Base-by-base conservation (phyloP, 2,888 invertebrate species). In the Dryobota labecula region DNA sequence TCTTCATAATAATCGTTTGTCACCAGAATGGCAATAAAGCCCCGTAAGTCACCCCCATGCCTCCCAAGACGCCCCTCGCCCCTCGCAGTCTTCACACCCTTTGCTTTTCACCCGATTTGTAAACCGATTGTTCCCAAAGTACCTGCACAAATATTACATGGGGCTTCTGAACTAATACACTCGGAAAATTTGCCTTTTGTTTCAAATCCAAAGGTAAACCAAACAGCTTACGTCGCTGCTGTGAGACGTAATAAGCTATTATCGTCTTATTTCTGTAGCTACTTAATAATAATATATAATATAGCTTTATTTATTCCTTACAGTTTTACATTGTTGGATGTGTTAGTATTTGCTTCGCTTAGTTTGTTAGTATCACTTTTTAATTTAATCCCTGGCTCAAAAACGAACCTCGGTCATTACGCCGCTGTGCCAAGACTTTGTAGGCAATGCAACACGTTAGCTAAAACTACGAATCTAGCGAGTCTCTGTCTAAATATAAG, bases 1-100 rank as follows among this genome's bases (percentile, higher is more conserved):
- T 90, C 90, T 90, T 89, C 90, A 89, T 90, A 89, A 90, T 88
- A 90, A 90, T 89, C 89, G 89, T 90, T 91, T 91, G 90, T 91
- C 91, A 90, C 88, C 84, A 83, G 88, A 83, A 86, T 86, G 87
- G 90, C 90, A 89, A 90, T 90, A 89, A 90, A 90, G 87, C 86
- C 84, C 81, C 82, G 85, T 84, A 84, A 86, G 78, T 80, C 74
- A 73, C 78, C 80, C 78, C 60, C 74, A 45, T 60, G 73, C 77
- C 74, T 70, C 65, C 68, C 74, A 45, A 61, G 71, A 62, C 73
- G 3, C 73, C 33, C 38, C 62, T 15, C 57, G 58, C 71, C 70
- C 82, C 70, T 61, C 58, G 64, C 82, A 70, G 78, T 51, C 84
- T 85, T 81, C 78, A 81, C 85, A 85, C 83, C 84, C 85, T 83